Evolutionary conservation across 2,797 vertebrate species (phyloP).

Genomic region (Podarcis lilfordi): DNA sequence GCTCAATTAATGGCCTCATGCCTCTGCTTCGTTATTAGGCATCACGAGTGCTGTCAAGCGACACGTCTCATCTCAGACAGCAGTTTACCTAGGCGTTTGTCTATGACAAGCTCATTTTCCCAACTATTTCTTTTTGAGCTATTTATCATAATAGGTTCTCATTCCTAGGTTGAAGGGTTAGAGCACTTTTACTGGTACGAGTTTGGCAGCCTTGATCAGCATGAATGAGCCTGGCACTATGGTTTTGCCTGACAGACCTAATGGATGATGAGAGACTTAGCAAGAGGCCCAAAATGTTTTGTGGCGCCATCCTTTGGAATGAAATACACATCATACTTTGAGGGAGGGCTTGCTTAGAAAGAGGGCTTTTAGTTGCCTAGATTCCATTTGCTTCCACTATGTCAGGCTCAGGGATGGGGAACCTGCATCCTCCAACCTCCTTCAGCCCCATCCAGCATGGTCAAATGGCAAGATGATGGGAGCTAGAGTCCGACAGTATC

Average conservation of each 20-base stretch:
- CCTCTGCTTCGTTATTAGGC: neutral
- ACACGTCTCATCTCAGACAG: neutral
- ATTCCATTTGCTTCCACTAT: too few relatives aligned
- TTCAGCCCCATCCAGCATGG: too few relatives aligned
- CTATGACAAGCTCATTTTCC: neutral
- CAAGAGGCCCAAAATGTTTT: neutral
- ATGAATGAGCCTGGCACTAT: neutral
- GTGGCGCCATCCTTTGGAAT: neutral
- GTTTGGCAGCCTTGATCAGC: neutral
- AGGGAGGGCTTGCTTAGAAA: too few relatives aligned
- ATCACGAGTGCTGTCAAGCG: neutral
- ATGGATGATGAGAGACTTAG: neutral
- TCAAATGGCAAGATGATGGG: too few relatives aligned
- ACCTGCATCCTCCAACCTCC: too few relatives aligned
- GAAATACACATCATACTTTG: neutral
- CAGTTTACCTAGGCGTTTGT: neutral
- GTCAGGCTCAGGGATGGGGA: too few relatives aligned
- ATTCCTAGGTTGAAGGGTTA: neutral
- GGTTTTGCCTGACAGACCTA: neutral
- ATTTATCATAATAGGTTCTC: neutral
- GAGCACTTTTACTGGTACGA: neutral
- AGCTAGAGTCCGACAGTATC: too few relatives aligned
- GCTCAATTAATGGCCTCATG: neutral
- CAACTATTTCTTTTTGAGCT: neutral
- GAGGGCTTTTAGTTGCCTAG: neutral